Base-by-base conservation (phyloP, 2,888 invertebrate species). In the Lissonota sp. region DNA sequence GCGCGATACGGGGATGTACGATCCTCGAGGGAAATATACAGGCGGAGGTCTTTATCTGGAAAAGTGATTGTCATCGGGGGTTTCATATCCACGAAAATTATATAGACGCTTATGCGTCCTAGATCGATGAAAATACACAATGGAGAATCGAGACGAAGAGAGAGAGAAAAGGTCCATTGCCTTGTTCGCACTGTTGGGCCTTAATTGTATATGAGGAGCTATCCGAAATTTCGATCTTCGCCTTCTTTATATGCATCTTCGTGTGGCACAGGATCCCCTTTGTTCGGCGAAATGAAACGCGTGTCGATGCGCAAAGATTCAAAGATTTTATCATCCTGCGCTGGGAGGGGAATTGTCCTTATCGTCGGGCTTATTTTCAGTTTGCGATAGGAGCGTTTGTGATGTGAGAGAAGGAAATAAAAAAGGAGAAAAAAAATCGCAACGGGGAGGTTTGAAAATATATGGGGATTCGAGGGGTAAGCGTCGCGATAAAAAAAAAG, bases 221-320 rank as follows among this genome's bases (percentile, higher is more conserved):
- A 46, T 72, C 60, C 53, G 16, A 49, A 67, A 72, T 67, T 67
- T 40, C 60, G 12, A 75, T 76, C 75, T 26, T 44, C 26, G 26
- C 7, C 14, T 53, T 7, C 26, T 26, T 53, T 10, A 64, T 55
- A 40, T 6, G 40, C 6, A 44, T 12, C 46, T 46, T 6, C n/a
- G n/a, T 37, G 12, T 5, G 53, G 14, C 7, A 49, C 49, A 49
- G 26, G 26, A 71, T 12, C n/a, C 49, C 44, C 62, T 3, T 16
- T 26, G 26, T 44, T 53, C 12, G 44, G 44, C 4, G 4, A 44
- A 44, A 44, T 49, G 49, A 49, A 40, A 44, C 44, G 44, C 79
- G 79, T 79, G 73, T 63, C 74, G 26, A 74, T 16, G 60, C 69
- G 74, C 73, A 64, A 70, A 79, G 73, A 69, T 74, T 58, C 57